phyloP scores from a whole-genome alignment of 1,140 invertebrate species.

The Heterodera schachtii region DNA sequence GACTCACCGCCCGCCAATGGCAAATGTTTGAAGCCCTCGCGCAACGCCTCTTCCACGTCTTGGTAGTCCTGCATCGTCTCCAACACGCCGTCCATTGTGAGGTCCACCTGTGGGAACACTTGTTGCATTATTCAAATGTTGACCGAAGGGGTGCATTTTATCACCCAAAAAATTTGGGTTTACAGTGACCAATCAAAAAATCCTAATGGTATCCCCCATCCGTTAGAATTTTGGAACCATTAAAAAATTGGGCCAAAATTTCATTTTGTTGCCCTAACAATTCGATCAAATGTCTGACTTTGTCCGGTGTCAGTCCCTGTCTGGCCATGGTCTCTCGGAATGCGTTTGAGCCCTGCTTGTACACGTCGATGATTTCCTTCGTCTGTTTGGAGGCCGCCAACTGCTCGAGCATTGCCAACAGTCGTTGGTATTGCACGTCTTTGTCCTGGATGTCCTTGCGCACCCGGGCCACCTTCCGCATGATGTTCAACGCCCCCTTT shows the following conservation, averaged over 20 bases:
- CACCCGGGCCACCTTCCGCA: conserved; percentile 53
- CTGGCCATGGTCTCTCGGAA: conserved; percentile 57
- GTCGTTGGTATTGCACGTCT: conserved; percentile 55
- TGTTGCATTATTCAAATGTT: too few species aligned
- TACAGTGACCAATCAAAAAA: too few species aligned
- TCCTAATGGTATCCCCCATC: too few species aligned
- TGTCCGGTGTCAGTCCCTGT: conserved; percentile 57
- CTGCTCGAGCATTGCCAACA: conserved; percentile 58
- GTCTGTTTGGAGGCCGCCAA: conserved; percentile 57
- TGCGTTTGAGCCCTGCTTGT: conserved; percentile 53
- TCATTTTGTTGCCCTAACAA: too few species aligned
- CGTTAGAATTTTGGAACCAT: too few species aligned
- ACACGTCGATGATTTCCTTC: conserved; percentile 59
- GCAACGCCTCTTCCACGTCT: conserved; percentile 56
- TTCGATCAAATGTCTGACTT: conserved; percentile 36
- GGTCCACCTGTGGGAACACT: conserved; percentile 44
- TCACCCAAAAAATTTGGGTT: too few species aligned
- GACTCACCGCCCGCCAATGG: conserved; percentile 8
- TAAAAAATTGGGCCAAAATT: too few species aligned
- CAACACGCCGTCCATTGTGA: conserved; percentile 56
- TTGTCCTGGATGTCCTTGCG: conserved; percentile 65
- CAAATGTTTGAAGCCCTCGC: conserved; percentile 44
- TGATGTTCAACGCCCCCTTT: conserved; percentile 45
- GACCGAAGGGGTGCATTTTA: too few species aligned
- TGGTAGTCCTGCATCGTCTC: conserved; percentile 58